Evolutionary conservation across 2,113 vertebrate genomes (phyloP).

Genomic region (Kryptolebias marmoratus): DNA sequence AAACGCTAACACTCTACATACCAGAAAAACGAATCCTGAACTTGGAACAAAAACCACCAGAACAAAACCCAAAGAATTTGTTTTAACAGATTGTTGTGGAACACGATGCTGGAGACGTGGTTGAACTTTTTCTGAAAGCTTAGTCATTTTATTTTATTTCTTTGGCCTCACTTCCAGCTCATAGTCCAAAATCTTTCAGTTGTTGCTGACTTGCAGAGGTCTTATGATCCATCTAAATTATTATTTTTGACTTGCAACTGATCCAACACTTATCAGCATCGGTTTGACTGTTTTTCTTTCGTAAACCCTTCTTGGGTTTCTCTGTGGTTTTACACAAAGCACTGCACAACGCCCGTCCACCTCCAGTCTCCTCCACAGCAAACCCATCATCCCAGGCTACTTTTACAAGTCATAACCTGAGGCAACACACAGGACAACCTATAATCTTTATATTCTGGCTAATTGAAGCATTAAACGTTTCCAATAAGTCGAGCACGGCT

Average conservation of each 20-base stretch:
- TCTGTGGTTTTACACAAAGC: background rate
- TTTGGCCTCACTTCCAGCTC: background rate
- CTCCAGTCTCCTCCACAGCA: constrained; percentile 19
- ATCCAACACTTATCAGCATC: constrained; percentile 10
- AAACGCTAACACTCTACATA: too few species aligned
- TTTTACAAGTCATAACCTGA: constrained; percentile 55
- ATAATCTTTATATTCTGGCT: constrained; percentile 70
- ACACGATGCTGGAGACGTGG: too few species aligned
- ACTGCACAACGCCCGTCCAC: constrained; percentile 1
- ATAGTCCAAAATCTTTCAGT: background rate
- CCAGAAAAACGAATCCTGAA: too few species aligned
- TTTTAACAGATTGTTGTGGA: too few species aligned
- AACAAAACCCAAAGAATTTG: too few species aligned
- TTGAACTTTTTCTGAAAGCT: too few species aligned
- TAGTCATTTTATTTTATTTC: background rate
- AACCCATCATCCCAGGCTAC: constrained; percentile 53
- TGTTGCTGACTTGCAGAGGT: constrained; percentile 2
- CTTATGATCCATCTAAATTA: constrained; percentile 11
- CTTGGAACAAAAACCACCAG: too few species aligned
- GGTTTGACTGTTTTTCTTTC: constrained; percentile 14
- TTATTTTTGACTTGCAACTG: constrained; percentile 8
- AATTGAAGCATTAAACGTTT: constrained; percentile 70
- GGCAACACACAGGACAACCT: constrained; percentile 64
- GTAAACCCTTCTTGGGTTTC: constrained; percentile 11
- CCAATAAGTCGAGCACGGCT: constrained; percentile 66